Evolutionary conservation across 1,140 invertebrate genomes (phyloP).

Genomic region (Coptotermes formosanus): DNA sequence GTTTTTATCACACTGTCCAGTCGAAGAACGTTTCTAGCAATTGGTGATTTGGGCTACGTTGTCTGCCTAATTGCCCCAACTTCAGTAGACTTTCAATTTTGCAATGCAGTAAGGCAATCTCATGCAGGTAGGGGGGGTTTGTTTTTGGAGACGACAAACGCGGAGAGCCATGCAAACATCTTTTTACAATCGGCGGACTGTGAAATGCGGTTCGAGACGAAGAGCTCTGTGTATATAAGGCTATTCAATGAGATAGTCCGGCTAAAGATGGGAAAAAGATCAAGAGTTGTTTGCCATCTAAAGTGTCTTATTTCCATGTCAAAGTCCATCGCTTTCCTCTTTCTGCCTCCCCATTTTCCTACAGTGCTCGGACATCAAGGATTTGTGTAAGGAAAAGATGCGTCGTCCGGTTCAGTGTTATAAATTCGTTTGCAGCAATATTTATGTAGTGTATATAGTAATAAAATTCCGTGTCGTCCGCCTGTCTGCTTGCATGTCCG

Average conservation of each 20-base stretch:
- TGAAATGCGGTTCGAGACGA: background rate
- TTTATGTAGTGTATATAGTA: no score
- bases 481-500: no score
- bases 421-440: no score
- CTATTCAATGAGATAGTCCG: background rate
- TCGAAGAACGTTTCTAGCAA: no score
- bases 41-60: no score
- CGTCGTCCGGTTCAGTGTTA: no score
- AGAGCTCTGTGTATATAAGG: background rate
- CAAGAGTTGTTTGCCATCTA: slow-evolving; percentile 15
- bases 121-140: background rate
- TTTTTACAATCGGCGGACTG: background rate
- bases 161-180: background rate
- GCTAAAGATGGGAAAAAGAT: background rate
- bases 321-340: background rate
- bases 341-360: background rate
- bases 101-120: background rate
- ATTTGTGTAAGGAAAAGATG: background rate
- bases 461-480: no score
- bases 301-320: slow-evolving; percentile 13
- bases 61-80: no score
- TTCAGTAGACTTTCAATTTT: no score
- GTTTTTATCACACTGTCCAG: no score
- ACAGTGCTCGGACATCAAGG: background rate
- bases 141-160: no score